Evolutionary conservation across 2,113 vertebrate genomes (phyloP), one percentile per base, ranked within the genome.

Genomic region (Microcebus ravelobensis): DNA sequence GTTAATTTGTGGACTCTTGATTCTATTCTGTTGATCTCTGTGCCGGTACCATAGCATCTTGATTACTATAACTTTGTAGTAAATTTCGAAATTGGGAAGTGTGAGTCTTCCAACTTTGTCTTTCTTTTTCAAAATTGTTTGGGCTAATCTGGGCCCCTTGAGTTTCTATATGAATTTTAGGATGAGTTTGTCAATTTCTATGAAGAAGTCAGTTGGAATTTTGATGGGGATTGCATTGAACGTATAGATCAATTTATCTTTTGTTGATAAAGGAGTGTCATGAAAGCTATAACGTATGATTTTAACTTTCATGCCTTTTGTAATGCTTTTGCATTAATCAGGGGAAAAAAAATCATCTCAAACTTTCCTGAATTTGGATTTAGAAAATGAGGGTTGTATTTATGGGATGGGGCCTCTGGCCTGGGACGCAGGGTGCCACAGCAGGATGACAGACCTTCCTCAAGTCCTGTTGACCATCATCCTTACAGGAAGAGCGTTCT

Each of bases 401-500:
- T 36, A 4, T 23, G 20, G 42, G 42, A 8, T n/a, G 21, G 50
- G 36, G 31, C 55, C 87, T 83, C 14, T 55, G 65, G 42, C 65
- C 34, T 39, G 59, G 79, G 55, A 8, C 5, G 15, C 55, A 3
- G 67, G n/a, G 29, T 3, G 8, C 39, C 61, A 15, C 15, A 25
- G 68, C 39, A 14, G 79, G 68, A 8, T 4, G 3, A 25, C n/a
- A 29, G 73, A 42, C 59, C 21, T 17, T 3, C 2, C 23, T 90
- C 87, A 45, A 13, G 25, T 34, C 80, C 61, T 27, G 29, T 79
- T 27, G 25, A 68, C 74, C 74, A n/a, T 92, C 0, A 0, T 59
- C 70, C 20, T 71, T 52, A 20, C 96, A 99, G 99, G 99, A 99
- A 98, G 99, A 99, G 91, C 98, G 99, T 3, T 99, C 99, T 0